Base-by-base conservation (phyloP, 2,888 invertebrate genomes). In the Camptogramma bilineatum region DNA sequence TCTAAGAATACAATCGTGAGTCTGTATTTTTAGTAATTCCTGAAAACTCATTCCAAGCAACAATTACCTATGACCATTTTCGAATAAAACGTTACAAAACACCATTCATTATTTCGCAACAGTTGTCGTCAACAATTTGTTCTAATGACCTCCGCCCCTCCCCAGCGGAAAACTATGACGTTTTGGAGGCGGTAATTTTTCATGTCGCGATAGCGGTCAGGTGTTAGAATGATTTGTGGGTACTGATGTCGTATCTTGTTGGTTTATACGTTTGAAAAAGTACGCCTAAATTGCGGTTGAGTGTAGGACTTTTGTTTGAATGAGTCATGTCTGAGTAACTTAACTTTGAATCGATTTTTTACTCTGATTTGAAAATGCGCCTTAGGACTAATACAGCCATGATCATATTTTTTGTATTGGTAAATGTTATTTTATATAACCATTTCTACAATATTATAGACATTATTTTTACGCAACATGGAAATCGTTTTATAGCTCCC, bases 161-260 rank as follows among this genome's bases (percentile, higher is more conserved):
- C 34, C 34, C 34, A 67, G 76, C 66, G 80, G 73, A 90, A 88
- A 90, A 85, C 82, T 81, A 83, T 85, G 83, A 82, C 83, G 80
- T 82, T 85, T 80, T 78, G 81, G 82, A 84, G 85, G 84, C 82
- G 82, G 88, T 83, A 86, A 92, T 91, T 92, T 92, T 92, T 93
- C 92, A 92, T 86, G 88, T 84, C 80, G 81, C 92, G 91, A 91
- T 92, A 93, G 87, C 83, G 88, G 87, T 88, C 88, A 91, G 91
- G 93, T 90, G 92, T 87, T 87, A 82, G 84, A 90, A 90, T 92
- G 91, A 93, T 92, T 93, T 91, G 92, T 92, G 79, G 72, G 46
- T 46, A 13, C 31, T 61, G 64, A 66, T 66, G 66, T 62, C 56
- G 60, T 62, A 68, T 66, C 57, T 67, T 63, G 67, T 69, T 69